Evolutionary conservation across 2,113 vertebrate species (phyloP), one percentile per base, ranked within the genome.

Genomic region (Xiphorhynchus elegans): DNA sequence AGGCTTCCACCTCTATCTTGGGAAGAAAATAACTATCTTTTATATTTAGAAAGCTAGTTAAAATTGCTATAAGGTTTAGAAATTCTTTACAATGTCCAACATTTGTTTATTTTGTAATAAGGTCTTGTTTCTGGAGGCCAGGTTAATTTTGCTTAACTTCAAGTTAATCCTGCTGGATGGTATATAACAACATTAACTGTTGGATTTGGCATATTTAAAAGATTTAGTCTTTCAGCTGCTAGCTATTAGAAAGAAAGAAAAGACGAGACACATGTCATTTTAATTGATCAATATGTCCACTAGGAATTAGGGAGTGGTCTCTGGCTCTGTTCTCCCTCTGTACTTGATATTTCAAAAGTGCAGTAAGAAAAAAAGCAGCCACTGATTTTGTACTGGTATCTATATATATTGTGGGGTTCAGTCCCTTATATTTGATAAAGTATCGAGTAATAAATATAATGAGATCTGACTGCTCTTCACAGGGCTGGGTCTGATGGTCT

Each of bases 251-350:
- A 85, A 63, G 77, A 95, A 95, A 96, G 96, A 97, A 97, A 97
- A 93, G 96, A 97, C 87, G 76, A 97, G 96, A 94, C 97, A 98
- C 97, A 95, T 98, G 98, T 97, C 97, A 96, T 89, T 96, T 97
- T 96, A 95, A 92, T 93, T 94, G 97, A 97, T 97, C 97, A 97
- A 89, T 96, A 97, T 97, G 97, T 97, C 97, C 97, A 97, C 96
- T 97, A 96, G 94, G 96, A 98, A 97, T 96, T 95, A 98, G 98
- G 98, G 98, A 98, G 98, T 98, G 98, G 98, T 97, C 97, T 97
- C 88, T 95, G 92, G 83, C 89, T 98, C 95, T 75, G 53, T 60
- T 95, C 94, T 95, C 47, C 33, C 67, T 49, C 42, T 84, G 78
- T 90, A 95, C 77, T 96, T 96, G 90, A n/a, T 84, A 94, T 95